These are phyloP conservation scores for Garrulus glandarius DNA, from an alignment of 2,797 vertebrate species.

Conservation along the genomic window DNA sequence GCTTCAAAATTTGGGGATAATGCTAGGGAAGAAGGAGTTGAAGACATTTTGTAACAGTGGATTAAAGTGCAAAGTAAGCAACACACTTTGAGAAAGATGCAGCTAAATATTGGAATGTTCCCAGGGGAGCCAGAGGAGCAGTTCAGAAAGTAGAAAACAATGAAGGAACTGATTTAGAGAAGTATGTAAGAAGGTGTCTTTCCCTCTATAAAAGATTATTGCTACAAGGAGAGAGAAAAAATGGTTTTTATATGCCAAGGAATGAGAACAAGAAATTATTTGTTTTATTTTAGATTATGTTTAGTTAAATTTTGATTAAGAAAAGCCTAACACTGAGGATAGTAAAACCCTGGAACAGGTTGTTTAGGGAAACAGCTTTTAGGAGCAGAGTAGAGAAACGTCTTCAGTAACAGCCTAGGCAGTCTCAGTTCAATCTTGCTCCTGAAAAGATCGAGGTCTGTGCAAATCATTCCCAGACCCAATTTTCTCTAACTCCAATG, in stretches of 20 bases:
- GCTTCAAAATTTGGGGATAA: neutral
- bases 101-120: neutral
- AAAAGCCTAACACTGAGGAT: neutral
- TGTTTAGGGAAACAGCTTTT: neutral
- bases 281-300: neutral
- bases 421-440: neutral
- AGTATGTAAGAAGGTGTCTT: neutral
- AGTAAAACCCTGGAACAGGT: neutral
- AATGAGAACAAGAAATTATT: neutral
- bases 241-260: neutral
- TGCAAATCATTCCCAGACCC: neutral
- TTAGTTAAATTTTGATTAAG: neutral
- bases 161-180: neutral
- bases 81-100: neutral
- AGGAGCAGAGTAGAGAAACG: neutral
- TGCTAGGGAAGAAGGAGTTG: neutral
- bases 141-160: neutral
- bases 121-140: neutral
- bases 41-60: neutral
- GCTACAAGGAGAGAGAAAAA: neutral
- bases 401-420: neutral
- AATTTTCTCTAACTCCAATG: neutral
- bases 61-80: constrained; percentile 28
- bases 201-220: neutral
- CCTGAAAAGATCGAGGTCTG: neutral